Conservation (phyloP, 2,888 invertebrate species). For the Tipula vernalis region DNA sequence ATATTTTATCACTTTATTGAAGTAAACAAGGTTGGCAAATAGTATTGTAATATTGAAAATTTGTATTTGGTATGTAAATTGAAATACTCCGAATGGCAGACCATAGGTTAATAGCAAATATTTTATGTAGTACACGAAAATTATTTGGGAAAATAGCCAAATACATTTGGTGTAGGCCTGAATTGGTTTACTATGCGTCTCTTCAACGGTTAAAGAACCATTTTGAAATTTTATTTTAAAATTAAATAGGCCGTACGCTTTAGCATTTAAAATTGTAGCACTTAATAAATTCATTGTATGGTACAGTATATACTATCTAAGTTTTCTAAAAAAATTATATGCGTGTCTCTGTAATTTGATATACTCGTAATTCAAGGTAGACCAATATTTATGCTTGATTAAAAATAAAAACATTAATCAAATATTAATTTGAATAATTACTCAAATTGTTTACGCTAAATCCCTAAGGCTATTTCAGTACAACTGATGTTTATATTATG, state of each 20-base stretch:
- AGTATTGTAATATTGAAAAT: not conserved
- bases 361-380: too few species aligned
- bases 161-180: not conserved
- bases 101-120: not conserved
- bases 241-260: not conserved
- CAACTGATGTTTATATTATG: too few species aligned
- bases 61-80: not conserved
- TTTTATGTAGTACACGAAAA: not conserved
- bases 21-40: too few species aligned
- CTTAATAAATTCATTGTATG: not conserved
- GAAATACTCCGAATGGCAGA: not conserved
- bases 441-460: too few species aligned
- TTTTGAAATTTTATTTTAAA: too few species aligned
- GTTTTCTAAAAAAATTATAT: too few species aligned
- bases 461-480: too few species aligned
- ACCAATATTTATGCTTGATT: too few species aligned
- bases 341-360: too few species aligned
- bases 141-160: not conserved
- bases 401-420: too few species aligned
- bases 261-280: not conserved
- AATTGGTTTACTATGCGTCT: not conserved
- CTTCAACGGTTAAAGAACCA: not conserved
- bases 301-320: too few species aligned
- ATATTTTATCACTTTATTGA: not conserved
- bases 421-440: too few species aligned